Conservation (phyloP, 2,888 invertebrate species). For the Callinectes sapidus region DNA sequence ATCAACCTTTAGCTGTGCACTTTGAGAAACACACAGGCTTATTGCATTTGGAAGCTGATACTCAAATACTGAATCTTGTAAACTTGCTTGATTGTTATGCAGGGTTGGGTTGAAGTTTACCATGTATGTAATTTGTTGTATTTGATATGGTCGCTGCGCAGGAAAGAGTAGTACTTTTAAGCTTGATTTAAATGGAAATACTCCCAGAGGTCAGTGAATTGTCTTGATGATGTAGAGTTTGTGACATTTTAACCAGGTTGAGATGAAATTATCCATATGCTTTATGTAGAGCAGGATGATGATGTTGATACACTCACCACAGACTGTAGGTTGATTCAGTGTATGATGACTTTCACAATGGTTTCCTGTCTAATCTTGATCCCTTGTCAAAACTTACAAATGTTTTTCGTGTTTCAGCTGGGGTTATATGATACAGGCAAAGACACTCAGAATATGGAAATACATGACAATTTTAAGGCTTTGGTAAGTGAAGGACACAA, state of each 20-base stretch:
- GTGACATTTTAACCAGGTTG: slow-evolving; percentile 1
- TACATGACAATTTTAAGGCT: slow-evolving; percentile 57
- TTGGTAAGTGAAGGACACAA: slow-evolving; percentile 57
- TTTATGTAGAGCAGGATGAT: slow-evolving; percentile 13
- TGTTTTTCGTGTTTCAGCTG: slow-evolving; percentile 63
- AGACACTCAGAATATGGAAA: slow-evolving; percentile 59
- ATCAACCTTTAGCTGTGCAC: neutral
- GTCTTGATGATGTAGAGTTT: neutral
- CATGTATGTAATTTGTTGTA: neutral
- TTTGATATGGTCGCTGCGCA: neutral
- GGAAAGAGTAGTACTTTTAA: neutral
- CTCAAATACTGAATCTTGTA: neutral
- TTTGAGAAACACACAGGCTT: slow-evolving; percentile 1
- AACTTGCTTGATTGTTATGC: slow-evolving; percentile 12
- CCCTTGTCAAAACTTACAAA: slow-evolving; percentile 58
- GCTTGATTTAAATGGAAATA: neutral
- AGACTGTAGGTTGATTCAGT: neutral
- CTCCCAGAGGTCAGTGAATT: slow-evolving; percentile 5
- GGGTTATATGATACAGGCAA: slow-evolving; percentile 64
- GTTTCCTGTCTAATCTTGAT: slow-evolving; percentile 41
- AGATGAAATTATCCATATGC: slow-evolving; percentile 9
- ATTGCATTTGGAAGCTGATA: neutral
- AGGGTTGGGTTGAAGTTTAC: neutral
- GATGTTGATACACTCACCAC: slow-evolving; percentile 28
- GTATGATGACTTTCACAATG: slow-evolving; percentile 44